Evolutionary conservation across 2,113 vertebrate genomes (phyloP), one percentile per base, ranked within the genome.

Genomic region (Poeciliopsis retropinna): DNA sequence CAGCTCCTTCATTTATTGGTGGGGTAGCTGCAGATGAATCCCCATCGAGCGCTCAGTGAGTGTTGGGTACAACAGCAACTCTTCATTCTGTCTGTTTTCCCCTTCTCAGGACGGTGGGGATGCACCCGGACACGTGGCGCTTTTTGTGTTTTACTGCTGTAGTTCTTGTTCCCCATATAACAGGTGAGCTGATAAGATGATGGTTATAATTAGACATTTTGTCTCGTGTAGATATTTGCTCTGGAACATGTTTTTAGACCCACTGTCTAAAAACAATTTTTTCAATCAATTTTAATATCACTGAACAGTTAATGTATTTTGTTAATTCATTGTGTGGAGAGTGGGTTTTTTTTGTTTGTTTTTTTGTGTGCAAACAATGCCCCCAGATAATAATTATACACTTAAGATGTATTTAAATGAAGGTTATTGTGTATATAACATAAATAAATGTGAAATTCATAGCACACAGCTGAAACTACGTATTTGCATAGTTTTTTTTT

Each of bases 1-100:
- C 92, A 92, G 94, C 80, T 87, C 89, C 13, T 96, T 97, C 79
- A 91, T 96, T n/a, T 99, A 99, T 89, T 99, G 98, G 98, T 99
- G 89, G 87, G 87, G 91, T 82, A 31, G 1, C 4, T 28, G 25
- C 32, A 28, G 3, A 66, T 62, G 69, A 0, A 60, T 4, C 14
- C 22, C 54, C 10, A 27, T 9, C 7, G 15, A 57, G 9, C 4
- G 32, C 62, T 63, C 32, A 3, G 57, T 17, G 3, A 39, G 47
- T 39, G 15, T 78, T 19, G 15, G 51, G 10, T 22, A 44, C 3
- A 44, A 17, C 8, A 44, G 11, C 5, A 19, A 47, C 29, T 1
- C 6, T 32, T 10, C 10, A 27, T 31, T 5, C 29, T 29, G n/a
- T 31, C 1, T 63, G 61, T 13, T 14, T 57, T 25, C 14, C 22